Conservation (phyloP, 2,888 invertebrate genomes). For the Folsomia candida region DNA sequence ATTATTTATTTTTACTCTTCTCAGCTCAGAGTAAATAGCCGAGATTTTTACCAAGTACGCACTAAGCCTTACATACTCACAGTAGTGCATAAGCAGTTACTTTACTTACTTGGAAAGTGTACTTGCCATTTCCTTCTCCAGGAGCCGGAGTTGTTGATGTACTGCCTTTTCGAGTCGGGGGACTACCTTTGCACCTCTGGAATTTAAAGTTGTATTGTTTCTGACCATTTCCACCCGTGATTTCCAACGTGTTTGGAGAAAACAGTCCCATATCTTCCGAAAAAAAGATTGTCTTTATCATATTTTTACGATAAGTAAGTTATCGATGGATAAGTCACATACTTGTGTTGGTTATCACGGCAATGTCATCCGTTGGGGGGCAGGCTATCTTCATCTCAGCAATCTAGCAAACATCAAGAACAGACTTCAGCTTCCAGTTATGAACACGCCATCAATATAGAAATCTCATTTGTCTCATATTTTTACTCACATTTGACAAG, state of each 20-base stretch:
- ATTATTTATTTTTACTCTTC: too few relatives aligned
- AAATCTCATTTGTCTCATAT: neutral
- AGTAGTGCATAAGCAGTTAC: too few relatives aligned
- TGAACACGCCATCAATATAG: neutral
- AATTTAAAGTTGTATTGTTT: conserved; percentile 33
- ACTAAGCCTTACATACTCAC: too few relatives aligned
- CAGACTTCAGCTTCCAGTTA: neutral
- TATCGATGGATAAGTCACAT: too few relatives aligned
- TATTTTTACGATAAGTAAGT: too few relatives aligned
- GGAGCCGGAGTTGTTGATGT: too few relatives aligned
- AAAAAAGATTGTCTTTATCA: too few relatives aligned
- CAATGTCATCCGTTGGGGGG: conserved; percentile 40
- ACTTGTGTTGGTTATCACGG: conserved; percentile 34
- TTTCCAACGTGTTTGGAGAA: conserved; percentile 39
- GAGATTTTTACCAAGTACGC: too few relatives aligned
- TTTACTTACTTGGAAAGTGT: neutral
- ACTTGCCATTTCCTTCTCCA: neutral
- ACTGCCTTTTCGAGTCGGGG: too few relatives aligned
- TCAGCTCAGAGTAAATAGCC: too few relatives aligned
- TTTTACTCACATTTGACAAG: neutral
- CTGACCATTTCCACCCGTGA: conserved; percentile 13
- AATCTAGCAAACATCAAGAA: conserved; percentile 17
- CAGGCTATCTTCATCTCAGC: conserved; percentile 34
- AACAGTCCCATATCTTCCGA: conserved; percentile 39
- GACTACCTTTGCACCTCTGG: too few relatives aligned